phyloP scores from a whole-genome alignment of 2,113 vertebrate species.

The Ovis canadensis region DNA sequence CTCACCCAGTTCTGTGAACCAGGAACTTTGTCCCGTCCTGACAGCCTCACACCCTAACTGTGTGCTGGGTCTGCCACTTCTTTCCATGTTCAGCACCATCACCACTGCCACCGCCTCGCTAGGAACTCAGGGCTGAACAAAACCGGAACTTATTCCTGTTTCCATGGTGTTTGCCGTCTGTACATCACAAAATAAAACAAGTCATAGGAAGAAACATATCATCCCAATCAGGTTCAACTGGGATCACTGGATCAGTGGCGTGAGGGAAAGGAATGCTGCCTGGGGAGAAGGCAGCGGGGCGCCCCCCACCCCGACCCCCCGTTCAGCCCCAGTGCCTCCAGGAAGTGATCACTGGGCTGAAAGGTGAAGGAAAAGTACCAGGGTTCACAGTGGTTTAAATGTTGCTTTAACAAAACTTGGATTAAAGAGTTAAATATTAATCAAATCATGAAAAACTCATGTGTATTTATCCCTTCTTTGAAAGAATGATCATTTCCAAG shows the following conservation, averaged over 20 bases:
- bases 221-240: not conserved
- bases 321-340: not conserved
- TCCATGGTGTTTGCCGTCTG: not conserved
- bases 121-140: not conserved
- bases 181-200: not conserved
- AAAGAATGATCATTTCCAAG: not conserved
- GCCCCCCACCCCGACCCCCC: not conserved
- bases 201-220: not conserved
- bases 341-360: not conserved
- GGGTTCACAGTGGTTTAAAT: not conserved
- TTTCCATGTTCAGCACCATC: not conserved
- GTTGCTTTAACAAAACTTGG: not conserved
- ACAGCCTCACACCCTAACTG: no score
- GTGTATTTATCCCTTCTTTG: not conserved
- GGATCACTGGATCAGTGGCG: not conserved
- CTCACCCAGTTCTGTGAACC: not conserved
- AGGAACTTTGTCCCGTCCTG: not conserved
- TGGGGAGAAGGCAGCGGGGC: not conserved
- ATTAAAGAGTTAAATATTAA: not conserved
- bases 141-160: not conserved
- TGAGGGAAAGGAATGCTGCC: not conserved
- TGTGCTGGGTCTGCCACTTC: rapidly evolving
- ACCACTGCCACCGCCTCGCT: rapidly evolving
- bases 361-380: not conserved
- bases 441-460: not conserved